Percentiles rank a stretch among this genome's conserved stretches.
Conservation (phyloP, 1,140 invertebrate species). For the Mamestra configurata region DNA sequence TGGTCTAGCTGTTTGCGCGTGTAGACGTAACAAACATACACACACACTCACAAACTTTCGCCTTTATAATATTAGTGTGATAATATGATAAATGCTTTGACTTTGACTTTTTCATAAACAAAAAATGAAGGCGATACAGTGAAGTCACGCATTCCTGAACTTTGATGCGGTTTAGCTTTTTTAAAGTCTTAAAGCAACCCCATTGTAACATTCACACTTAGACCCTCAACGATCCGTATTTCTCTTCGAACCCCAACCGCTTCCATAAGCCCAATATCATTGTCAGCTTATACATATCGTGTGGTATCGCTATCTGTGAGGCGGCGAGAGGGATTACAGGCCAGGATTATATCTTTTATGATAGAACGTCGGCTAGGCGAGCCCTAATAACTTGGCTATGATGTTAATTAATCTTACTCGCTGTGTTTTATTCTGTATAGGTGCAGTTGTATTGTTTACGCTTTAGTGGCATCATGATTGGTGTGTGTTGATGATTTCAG, state of each 20-base stretch:
- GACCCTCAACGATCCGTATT: not conserved
- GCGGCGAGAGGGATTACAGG: constrained; percentile 59
- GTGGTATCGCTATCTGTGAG: constrained; percentile 54
- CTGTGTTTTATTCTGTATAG: constrained; percentile 56
- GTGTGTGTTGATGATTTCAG: not conserved
- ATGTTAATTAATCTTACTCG: constrained; percentile 69
- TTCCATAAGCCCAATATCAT: constrained; percentile 28
- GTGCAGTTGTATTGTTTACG: constrained; percentile 9
- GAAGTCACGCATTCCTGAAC: no score
- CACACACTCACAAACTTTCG: no score
- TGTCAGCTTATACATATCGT: constrained; percentile 43
- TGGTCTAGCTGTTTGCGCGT: no score
- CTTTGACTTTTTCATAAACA: no score
- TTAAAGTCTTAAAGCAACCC: no score
- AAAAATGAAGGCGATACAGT: no score
- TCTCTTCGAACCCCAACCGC: not conserved
- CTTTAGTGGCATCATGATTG: not conserved
- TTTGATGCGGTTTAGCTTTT: no score
- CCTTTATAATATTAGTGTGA: no score
- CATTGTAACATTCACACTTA: no score
- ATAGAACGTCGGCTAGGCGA: constrained; percentile 60
- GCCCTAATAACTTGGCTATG: constrained; percentile 61
- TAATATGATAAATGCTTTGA: no score
- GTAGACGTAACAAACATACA: no score
- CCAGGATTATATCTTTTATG: constrained; percentile 67